A percentile compares a stretch with the other conserved stretches of the same genome.
Evolutionary conservation across 2,888 invertebrate genomes (phyloP).

Genomic region (Thecocarcelia acutangulata): DNA sequence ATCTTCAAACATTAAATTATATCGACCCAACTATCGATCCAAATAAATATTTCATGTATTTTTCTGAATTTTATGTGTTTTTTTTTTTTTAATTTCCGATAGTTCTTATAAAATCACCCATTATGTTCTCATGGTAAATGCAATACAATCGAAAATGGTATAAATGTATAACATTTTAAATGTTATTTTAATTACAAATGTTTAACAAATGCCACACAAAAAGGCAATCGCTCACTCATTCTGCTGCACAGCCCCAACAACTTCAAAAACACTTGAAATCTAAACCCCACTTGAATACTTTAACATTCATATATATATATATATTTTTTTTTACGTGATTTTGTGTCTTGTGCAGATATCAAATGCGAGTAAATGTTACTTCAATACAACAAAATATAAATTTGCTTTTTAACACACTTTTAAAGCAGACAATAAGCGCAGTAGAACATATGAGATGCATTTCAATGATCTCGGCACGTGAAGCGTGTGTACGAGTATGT

Average conservation of each 20-base stretch:
- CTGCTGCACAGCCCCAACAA: conserved; percentile 14
- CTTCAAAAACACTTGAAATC: conserved; percentile 32
- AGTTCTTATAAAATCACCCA: no score
- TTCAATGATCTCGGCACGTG: conserved; percentile 21
- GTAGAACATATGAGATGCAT: conserved; percentile 22
- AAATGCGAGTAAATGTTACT: background rate
- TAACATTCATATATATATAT: no score
- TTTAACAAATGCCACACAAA: conserved; percentile 39
- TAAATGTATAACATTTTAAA: conserved; percentile 16
- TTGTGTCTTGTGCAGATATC: background rate
- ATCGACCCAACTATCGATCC: no score
- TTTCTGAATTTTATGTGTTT: no score
- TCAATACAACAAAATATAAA: conserved; percentile 6
- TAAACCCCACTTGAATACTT: conserved; percentile 32
- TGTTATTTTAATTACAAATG: conserved; percentile 14
- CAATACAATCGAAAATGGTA: background rate
- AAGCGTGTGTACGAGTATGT: no score
- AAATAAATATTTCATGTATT: no score
- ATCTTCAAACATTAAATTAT: no score
- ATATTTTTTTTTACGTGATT: background rate
- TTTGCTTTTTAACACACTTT: conserved; percentile 30
- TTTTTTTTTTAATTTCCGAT: no score
- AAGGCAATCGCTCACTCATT: background rate
- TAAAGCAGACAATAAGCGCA: conserved; percentile 14
- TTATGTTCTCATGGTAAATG: no score